These are phyloP conservation scores for Meandrusa payeni DNA, from an alignment of 2,888 invertebrate species.

Conservation along the genomic window DNA sequence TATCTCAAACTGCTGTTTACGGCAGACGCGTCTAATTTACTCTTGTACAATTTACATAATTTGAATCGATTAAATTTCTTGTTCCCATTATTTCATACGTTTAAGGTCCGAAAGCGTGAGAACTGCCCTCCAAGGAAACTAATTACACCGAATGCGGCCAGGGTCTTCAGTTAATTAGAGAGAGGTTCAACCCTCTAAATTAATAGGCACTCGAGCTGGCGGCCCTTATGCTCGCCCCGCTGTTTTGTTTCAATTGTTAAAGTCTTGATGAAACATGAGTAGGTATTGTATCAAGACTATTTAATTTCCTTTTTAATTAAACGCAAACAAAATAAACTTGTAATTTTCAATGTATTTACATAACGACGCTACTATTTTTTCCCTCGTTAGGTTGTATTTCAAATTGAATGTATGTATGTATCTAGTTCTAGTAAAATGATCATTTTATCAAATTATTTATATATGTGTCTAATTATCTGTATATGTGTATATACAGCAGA, in stretches of 20 bases:
- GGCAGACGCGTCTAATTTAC: constrained; percentile 22
- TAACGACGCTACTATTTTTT: neutral
- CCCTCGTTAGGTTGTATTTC: too few relatives aligned
- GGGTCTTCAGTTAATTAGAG: constrained; percentile 79
- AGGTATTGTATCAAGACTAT: constrained; percentile 52
- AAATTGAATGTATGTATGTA: too few relatives aligned
- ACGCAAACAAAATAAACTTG: constrained; percentile 20
- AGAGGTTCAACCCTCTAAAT: constrained; percentile 78
- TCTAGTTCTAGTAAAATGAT: too few relatives aligned
- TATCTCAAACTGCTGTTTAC: too few relatives aligned
- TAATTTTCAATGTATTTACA: neutral
- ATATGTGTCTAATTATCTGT: too few relatives aligned
- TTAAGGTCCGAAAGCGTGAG: constrained; percentile 67
- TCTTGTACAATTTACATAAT: constrained; percentile 51
- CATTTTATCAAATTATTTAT: too few relatives aligned
- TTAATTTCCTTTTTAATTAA: constrained; percentile 30
- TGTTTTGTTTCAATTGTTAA: constrained; percentile 74
- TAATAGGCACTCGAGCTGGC: constrained; percentile 70
- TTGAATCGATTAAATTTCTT: constrained; percentile 55
- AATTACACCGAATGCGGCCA: constrained; percentile 75
- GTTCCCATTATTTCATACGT: constrained; percentile 51
- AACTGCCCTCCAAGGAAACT: constrained; percentile 73
- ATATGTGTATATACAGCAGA: too few relatives aligned
- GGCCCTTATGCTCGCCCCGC: constrained; percentile 63
- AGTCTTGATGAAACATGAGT: constrained; percentile 65